Conservation (phyloP, 2,888 invertebrate genomes). For the Calameuta filiformis region DNA sequence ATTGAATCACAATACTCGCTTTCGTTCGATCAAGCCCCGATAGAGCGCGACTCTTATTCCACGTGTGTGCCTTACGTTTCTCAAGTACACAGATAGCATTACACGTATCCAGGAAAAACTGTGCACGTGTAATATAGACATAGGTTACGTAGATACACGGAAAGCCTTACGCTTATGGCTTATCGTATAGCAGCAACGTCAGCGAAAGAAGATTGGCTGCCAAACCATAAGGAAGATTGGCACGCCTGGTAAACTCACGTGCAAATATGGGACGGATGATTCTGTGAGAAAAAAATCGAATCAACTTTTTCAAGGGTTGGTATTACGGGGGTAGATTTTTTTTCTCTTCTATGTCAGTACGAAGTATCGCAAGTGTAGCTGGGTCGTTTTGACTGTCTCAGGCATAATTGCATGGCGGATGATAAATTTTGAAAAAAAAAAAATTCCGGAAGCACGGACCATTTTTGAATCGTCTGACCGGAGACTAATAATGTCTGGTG, state of each 20-base stretch:
- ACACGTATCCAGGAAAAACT: background rate
- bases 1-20: slow-evolving; percentile 37
- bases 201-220: slow-evolving; percentile 44
- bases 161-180: slow-evolving; percentile 12
- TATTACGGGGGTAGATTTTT: background rate
- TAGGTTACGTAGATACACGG: slow-evolving; percentile 15
- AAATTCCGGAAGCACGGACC: background rate
- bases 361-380: too few relatives aligned
- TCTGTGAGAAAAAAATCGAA: slow-evolving; percentile 4
- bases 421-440: background rate
- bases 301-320: background rate
- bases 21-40: slow-evolving; percentile 12
- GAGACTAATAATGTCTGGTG: background rate
- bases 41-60: background rate
- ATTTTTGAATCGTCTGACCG: background rate
- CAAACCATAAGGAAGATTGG: slow-evolving; percentile 21
- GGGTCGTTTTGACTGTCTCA: background rate
- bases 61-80: background rate
- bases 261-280: slow-evolving; percentile 8
- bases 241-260: slow-evolving; percentile 4
- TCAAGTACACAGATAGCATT: background rate
- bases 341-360: too few relatives aligned
- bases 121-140: background rate
- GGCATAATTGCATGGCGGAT: background rate
- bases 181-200: slow-evolving; percentile 36